These are phyloP conservation scores for Cinclus mexicanus DNA, from an alignment of 2,113 vertebrate species.

Conservation along the genomic window DNA sequence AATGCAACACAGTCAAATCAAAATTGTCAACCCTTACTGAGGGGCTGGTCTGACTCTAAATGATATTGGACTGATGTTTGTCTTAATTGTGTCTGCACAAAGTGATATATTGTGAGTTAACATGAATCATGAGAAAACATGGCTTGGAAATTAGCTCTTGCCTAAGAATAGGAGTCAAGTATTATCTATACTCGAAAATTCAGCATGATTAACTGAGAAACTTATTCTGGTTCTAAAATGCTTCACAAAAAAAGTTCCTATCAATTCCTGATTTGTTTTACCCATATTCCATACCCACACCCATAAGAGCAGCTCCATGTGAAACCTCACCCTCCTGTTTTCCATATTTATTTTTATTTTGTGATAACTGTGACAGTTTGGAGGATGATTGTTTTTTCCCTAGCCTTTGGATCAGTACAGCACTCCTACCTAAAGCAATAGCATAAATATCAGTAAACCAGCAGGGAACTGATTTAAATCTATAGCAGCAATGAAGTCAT, in stretches of 20 bases:
- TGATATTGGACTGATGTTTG: not conserved
- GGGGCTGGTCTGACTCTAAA: not conserved
- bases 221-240: not conserved
- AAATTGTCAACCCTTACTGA: not conserved
- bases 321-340: not conserved
- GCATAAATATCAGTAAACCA: constrained; percentile 17
- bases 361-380: not conserved
- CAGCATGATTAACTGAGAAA: not conserved
- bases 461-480: constrained; percentile 5
- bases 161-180: not conserved
- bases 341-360: not conserved
- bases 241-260: not conserved
- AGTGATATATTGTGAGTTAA: not conserved
- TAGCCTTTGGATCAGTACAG: not conserved
- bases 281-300: not conserved
- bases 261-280: not conserved
- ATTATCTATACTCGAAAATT: not conserved
- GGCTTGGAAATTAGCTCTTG: not conserved
- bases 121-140: not conserved
- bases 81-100: not conserved
- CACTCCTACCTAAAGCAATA: not conserved
- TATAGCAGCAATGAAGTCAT: not conserved
- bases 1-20: not conserved
- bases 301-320: not conserved
- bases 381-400: not conserved